Evolutionary conservation across 2,888 invertebrate genomes (phyloP).

Genomic region (Pseudococcus jackbeardsleyi): DNA sequence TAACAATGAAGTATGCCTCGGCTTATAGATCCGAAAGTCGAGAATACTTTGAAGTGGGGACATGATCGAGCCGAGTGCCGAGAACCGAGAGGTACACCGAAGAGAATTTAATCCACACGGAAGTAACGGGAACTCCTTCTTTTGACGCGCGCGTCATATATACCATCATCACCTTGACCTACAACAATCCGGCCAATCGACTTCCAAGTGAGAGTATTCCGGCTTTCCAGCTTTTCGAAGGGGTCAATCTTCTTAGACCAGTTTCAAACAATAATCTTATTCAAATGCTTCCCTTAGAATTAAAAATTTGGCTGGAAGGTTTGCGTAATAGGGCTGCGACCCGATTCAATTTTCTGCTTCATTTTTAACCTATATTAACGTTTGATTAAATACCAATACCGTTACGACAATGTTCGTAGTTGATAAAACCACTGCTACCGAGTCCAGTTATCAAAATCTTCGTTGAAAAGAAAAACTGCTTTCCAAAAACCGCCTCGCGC

Average conservation of each 20-base stretch:
- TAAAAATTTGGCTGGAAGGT: not conserved
- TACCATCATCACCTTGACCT: conserved; percentile 64
- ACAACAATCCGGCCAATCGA: conserved; percentile 63
- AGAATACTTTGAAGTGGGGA: conserved; percentile 28
- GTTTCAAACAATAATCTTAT: not conserved
- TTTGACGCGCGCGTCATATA: conserved; percentile 56
- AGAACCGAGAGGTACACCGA: conserved; percentile 37
- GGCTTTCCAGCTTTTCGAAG: conserved; percentile 59
- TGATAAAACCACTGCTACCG: not conserved
- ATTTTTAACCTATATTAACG: conserved; percentile 31
- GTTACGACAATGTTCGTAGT: conserved; percentile 19
- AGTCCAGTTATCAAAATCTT: conserved; percentile 34
- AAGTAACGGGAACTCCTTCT: conserved; percentile 62
- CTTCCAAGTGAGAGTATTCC: conserved; percentile 64
- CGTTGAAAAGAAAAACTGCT: conserved; percentile 11
- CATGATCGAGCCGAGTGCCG: conserved; percentile 20
- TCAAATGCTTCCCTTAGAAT: not conserved
- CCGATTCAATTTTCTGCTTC: not conserved
- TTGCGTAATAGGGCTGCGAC: not conserved
- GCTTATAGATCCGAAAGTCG: conserved; percentile 57
- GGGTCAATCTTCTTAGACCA: conserved; percentile 54
- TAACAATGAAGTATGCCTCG: conserved; percentile 18
- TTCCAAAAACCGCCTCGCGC: not conserved
- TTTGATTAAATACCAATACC: conserved; percentile 29
- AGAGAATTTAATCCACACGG: conserved; percentile 61